phyloP scores from a whole-genome alignment of 2,797 vertebrate species.

The Enteromius paludinosus region DNA sequence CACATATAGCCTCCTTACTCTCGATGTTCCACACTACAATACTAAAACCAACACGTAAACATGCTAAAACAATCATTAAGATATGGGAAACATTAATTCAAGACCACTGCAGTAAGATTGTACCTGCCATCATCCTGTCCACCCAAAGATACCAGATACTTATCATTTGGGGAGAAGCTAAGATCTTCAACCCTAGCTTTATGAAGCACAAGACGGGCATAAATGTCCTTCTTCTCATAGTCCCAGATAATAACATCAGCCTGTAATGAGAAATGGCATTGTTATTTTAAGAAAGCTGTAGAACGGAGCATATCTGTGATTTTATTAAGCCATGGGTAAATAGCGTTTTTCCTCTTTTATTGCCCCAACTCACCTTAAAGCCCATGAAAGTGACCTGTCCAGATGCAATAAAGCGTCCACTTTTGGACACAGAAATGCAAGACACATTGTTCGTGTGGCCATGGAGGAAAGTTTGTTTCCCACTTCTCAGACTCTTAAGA shows the following conservation, averaged over 20 bases:
- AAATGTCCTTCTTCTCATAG: slow-evolving; percentile 74
- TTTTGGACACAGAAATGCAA: slow-evolving; percentile 82
- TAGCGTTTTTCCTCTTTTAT: not conserved
- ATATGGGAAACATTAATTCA: not conserved
- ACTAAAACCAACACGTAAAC: slow-evolving; percentile 69
- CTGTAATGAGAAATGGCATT: slow-evolving; percentile 65
- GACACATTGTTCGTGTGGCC: slow-evolving; percentile 90
- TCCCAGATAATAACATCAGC: slow-evolving; percentile 90
- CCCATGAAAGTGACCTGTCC: slow-evolving; percentile 90
- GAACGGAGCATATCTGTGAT: not conserved
- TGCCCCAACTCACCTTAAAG: slow-evolving; percentile 81
- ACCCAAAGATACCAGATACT: slow-evolving; percentile 89
- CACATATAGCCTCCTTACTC: slow-evolving; percentile 84
- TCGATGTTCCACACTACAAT: slow-evolving; percentile 87
- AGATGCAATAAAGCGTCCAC: slow-evolving; percentile 85
- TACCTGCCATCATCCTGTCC: slow-evolving; percentile 92
- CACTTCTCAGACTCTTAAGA: slow-evolving; percentile 79
- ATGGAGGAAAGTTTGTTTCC: slow-evolving; percentile 83
- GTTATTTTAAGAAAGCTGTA: not conserved
- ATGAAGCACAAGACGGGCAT: slow-evolving; percentile 84
- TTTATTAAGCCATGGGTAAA: not conserved
- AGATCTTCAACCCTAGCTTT: slow-evolving; percentile 87
- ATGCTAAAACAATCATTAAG: not conserved
- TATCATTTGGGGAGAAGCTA: slow-evolving; percentile 86
- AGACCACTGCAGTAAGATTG: slow-evolving; percentile 9